phyloP scores from a whole-genome alignment of 1,140 invertebrate genomes.

The Temnothorax curvispinosus region DNA sequence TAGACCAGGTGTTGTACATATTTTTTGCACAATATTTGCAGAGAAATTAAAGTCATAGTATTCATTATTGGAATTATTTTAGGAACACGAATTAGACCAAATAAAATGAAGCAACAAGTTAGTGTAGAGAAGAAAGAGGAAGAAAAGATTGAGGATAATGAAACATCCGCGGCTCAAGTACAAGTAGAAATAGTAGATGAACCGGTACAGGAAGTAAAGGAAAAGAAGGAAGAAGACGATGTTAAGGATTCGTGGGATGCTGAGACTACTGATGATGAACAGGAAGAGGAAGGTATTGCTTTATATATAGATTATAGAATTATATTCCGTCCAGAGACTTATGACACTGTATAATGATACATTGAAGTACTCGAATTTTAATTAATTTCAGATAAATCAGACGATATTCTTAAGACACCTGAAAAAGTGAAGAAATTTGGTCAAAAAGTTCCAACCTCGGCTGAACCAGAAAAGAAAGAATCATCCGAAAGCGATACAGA shows the following conservation, averaged over 20 bases:
- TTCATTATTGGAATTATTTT: constrained; percentile 39
- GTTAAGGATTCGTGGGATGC: constrained; percentile 95
- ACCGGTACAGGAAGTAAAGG: constrained; percentile 80
- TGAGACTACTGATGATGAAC: constrained; percentile 89
- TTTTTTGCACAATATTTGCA: constrained; percentile 10
- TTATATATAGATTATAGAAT: constrained; percentile 12
- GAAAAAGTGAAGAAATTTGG: constrained; percentile 36
- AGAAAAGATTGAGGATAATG: constrained; percentile 85
- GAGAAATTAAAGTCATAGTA: background rate
- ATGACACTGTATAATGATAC: background rate
- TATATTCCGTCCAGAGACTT: background rate
- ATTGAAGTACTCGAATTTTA: background rate
- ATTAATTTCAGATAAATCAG: constrained; percentile 79
- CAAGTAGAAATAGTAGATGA: constrained; percentile 87
- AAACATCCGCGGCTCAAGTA: constrained; percentile 84
- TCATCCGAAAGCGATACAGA: constrained; percentile 86
- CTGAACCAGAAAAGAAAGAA: constrained; percentile 84
- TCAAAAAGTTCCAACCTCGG: constrained; percentile 42
- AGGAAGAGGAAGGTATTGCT: constrained; percentile 84
- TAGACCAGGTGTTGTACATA: constrained; percentile 85
- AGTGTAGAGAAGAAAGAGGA: constrained; percentile 83
- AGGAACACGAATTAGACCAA: constrained; percentile 90
- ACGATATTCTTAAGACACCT: constrained; percentile 73
- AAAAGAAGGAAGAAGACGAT: constrained; percentile 87
- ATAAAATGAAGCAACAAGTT: constrained; percentile 87